A percentile compares a stretch with the other conserved stretches of the same genome.
Conservation (phyloP, 2,113 vertebrate species). For the Percopsis transmontana region DNA sequence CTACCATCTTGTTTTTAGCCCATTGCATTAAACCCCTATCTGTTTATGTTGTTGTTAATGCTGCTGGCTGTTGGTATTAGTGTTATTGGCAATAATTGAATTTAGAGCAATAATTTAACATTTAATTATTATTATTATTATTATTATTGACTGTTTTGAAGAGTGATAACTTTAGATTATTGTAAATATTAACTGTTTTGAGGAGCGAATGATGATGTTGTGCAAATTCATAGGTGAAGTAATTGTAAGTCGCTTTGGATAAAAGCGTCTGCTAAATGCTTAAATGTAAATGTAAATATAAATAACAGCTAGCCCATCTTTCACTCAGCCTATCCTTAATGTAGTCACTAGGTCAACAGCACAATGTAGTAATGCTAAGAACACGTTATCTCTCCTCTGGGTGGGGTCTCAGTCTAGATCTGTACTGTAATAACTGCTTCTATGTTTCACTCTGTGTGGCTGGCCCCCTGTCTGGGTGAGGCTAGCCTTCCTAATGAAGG, state of each 20-base stretch:
- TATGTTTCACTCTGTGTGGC: conserved; percentile 40
- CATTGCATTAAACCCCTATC: background rate
- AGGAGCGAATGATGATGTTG: no score
- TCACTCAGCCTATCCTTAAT: conserved; percentile 19
- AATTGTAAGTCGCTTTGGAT: no score
- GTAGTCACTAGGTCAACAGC: conserved; percentile 21
- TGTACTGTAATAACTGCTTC: conserved; percentile 18
- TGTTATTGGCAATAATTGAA: background rate
- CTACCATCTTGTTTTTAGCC: background rate
- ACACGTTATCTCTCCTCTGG: conserved; percentile 7
- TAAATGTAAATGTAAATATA: no score
- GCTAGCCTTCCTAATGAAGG: background rate
- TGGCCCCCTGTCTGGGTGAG: no score
- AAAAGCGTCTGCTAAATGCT: no score
- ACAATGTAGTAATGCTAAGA: background rate
- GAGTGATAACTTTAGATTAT: no score
- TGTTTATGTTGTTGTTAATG: background rate
- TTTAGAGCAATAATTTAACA: no score
- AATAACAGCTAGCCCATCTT: background rate
- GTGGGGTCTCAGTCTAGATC: conserved; percentile 3
- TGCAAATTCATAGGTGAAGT: no score
- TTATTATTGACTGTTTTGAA: no score
- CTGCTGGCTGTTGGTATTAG: conserved; percentile 6
- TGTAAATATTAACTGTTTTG: no score
- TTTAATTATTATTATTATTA: no score